Conservation (phyloP, 2,797 vertebrate genomes). For the Hyperoplus immaculatus region DNA sequence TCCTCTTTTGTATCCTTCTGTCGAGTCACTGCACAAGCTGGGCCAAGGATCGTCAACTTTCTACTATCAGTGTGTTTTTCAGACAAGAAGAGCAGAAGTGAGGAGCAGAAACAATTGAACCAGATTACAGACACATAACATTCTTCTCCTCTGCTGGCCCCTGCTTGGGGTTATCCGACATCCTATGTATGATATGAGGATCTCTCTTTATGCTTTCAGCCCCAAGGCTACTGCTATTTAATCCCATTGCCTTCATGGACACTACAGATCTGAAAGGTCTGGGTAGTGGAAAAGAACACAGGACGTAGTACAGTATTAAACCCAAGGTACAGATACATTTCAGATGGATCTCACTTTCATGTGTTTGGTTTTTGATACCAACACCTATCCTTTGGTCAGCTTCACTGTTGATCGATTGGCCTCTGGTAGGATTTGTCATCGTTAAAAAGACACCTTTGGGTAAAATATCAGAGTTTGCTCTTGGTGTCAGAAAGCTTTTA, state of each 20-base stretch:
- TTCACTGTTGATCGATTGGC: slow-evolving; percentile 24
- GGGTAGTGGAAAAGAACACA: slow-evolving; percentile 34
- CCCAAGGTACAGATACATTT: slow-evolving; percentile 69
- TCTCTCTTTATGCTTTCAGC: slow-evolving; percentile 43
- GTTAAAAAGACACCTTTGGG: background rate
- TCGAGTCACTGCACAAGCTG: slow-evolving; percentile 57
- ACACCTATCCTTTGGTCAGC: slow-evolving; percentile 29
- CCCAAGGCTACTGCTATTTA: slow-evolving; percentile 62
- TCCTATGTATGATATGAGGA: slow-evolving; percentile 46
- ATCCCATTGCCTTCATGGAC: slow-evolving; percentile 42
- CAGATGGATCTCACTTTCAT: slow-evolving; percentile 46
- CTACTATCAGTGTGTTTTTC: slow-evolving; percentile 44
- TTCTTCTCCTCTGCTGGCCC: slow-evolving; percentile 45
- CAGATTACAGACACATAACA: slow-evolving; percentile 30
- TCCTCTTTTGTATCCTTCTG: slow-evolving; percentile 65
- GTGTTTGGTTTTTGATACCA: slow-evolving; percentile 51
- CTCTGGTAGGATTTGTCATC: slow-evolving; percentile 7
- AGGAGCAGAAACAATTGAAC: slow-evolving; percentile 26
- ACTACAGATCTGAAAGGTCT: slow-evolving; percentile 49
- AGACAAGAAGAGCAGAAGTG: slow-evolving; percentile 25
- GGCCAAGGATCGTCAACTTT: slow-evolving; percentile 53
- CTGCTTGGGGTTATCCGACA: slow-evolving; percentile 29
- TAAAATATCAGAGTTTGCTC: slow-evolving; percentile 23
- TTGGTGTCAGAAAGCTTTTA: slow-evolving; percentile 21
- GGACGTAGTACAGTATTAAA: slow-evolving; percentile 60